Percentiles rank a stretch among this genome's conserved stretches.
Evolutionary conservation across 2,113 vertebrate species (phyloP).

Genomic region (Scomber scombrus): DNA sequence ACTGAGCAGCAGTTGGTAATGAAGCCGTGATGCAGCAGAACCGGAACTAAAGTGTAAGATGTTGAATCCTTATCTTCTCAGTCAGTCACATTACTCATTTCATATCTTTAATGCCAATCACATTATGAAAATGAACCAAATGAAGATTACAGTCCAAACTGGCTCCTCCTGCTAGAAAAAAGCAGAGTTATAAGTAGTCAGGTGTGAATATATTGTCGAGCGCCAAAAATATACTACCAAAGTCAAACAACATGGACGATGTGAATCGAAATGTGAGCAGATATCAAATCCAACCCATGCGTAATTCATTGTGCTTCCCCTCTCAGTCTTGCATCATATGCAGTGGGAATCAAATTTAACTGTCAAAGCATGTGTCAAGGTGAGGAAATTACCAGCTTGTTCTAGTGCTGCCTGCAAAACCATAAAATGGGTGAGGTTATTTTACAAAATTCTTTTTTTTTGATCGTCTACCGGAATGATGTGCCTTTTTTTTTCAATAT

Average conservation of each 20-base stretch:
- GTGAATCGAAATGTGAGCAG: slow-evolving; percentile 20
- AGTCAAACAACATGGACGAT: background rate
- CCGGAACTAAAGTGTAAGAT: too few relatives aligned
- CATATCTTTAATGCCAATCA: slow-evolving; percentile 18
- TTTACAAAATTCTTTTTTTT: too few relatives aligned
- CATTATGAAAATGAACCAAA: slow-evolving; percentile 18
- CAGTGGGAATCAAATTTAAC: slow-evolving; percentile 12
- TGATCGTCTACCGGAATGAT: too few relatives aligned
- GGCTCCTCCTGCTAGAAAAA: background rate
- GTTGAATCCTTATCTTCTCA: background rate
- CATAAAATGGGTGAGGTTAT: background rate
- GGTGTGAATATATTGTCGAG: slow-evolving; percentile 2
- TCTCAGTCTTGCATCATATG: background rate
- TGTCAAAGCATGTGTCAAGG: slow-evolving; percentile 23
- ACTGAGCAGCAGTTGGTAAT: too few relatives aligned
- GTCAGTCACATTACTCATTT: slow-evolving; percentile 9
- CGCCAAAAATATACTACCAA: background rate
- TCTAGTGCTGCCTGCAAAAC: background rate
- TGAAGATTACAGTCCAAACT: background rate
- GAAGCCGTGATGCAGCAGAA: too few relatives aligned
- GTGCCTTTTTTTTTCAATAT: too few relatives aligned
- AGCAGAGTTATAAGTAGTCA: background rate
- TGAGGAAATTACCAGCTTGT: slow-evolving; percentile 24
- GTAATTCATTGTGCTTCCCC: background rate
- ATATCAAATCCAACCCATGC: slow-evolving; percentile 7